phyloP scores from a whole-genome alignment of 2,888 invertebrate species.

The Panopea generosa region DNA sequence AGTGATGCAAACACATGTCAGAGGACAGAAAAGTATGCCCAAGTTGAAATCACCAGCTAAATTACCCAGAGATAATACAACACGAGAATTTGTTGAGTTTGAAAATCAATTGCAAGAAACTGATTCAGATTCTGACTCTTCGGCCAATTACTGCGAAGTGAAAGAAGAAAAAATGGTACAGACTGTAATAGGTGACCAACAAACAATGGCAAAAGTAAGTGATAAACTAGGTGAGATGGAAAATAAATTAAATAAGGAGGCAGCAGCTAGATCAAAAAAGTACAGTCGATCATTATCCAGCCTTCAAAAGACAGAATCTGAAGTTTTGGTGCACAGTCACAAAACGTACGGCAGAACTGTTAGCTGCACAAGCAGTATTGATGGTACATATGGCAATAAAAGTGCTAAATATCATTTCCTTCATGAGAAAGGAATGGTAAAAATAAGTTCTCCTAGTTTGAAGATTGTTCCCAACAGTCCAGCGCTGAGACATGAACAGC shows the following conservation, averaged over 20 bases:
- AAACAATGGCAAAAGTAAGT: background rate
- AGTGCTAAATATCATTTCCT: conserved; percentile 60
- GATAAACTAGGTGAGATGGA: conserved; percentile 51
- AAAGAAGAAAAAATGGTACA: too few relatives aligned
- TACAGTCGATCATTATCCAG: conserved; percentile 24
- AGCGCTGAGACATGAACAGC: conserved; percentile 2
- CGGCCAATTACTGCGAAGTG: too few relatives aligned
- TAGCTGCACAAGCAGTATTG: conserved; percentile 58
- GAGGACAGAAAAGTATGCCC: background rate
- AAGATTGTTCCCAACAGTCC: conserved; percentile 38
- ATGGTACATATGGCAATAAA: conserved; percentile 38
- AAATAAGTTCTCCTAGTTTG: conserved; percentile 60
- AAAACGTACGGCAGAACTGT: conserved; percentile 9
- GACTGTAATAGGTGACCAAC: too few relatives aligned
- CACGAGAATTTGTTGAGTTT: background rate
- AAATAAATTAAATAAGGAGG: conserved; percentile 24
- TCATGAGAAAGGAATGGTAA: conserved; percentile 61
- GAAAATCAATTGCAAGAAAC: conserved; percentile 3
- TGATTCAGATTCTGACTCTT: too few relatives aligned
- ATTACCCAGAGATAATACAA: conserved; percentile 2
- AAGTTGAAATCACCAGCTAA: background rate
- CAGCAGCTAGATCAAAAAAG: background rate
- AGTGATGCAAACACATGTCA: background rate
- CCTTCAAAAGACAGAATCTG: background rate
- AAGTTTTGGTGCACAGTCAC: background rate